These are phyloP conservation scores for Achroia grisella DNA, from an alignment of 1,140 invertebrate species.

Conservation along the genomic window DNA sequence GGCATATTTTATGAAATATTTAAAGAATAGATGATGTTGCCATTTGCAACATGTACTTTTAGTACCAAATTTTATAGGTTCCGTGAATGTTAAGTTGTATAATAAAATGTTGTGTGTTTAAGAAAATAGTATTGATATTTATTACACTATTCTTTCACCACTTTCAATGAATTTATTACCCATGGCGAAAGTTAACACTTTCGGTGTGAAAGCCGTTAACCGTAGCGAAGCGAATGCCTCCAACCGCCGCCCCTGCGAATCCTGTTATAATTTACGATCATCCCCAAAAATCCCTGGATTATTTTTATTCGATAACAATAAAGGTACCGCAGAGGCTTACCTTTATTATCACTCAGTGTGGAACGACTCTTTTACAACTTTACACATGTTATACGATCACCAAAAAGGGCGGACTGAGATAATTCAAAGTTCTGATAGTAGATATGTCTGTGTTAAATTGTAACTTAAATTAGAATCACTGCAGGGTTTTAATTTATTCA, in stretches of 20 bases:
- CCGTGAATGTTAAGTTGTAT: too few species aligned
- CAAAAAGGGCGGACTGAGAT: slow-evolving; percentile 6
- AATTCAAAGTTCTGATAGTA: slow-evolving; percentile 7
- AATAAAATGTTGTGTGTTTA: too few species aligned
- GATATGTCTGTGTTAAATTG: too few species aligned
- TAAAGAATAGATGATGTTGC: slow-evolving; percentile 3
- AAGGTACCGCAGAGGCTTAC: slow-evolving; percentile 64
- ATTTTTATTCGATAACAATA: slow-evolving; percentile 73
- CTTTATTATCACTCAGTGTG: slow-evolving; percentile 67
- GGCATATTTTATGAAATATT: slow-evolving; percentile 17
- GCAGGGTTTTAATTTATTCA: neutral
- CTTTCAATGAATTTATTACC: too few species aligned
- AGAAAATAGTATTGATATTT: too few species aligned
- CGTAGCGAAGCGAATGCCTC: slow-evolving; percentile 1
- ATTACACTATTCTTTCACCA: too few species aligned
- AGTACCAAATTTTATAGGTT: too few species aligned
- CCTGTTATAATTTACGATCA: slow-evolving; percentile 69
- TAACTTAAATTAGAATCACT: neutral
- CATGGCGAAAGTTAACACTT: slow-evolving; percentile 1
- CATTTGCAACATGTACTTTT: too few species aligned
- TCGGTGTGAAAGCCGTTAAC: slow-evolving; percentile 10
- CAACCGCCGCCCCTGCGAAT: slow-evolving; percentile 32
- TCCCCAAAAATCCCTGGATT: slow-evolving; percentile 66
- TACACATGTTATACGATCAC: slow-evolving; percentile 40
- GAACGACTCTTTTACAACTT: slow-evolving; percentile 57